Conservation (phyloP, 2,113 vertebrate species). For the Meleagris gallopavo region DNA sequence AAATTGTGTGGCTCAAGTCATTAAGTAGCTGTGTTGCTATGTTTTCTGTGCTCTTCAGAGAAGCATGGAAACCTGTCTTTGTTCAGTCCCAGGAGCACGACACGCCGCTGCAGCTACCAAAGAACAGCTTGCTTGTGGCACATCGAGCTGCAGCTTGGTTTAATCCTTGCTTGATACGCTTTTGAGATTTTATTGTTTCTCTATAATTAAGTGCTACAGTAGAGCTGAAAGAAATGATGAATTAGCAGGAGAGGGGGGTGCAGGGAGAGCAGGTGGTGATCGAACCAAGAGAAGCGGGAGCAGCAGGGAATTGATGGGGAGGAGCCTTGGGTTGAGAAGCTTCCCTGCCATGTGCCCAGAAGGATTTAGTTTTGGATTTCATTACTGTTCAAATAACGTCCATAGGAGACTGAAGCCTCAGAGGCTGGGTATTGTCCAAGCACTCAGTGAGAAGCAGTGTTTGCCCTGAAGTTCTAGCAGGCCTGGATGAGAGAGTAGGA, state of each 20-base stretch:
- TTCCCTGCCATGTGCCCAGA: conserved; percentile 13
- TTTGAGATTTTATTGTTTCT: conserved; percentile 68
- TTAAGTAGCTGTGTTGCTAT: background rate
- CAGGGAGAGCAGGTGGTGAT: conserved; percentile 67
- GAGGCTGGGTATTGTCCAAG: background rate
- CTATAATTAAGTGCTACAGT: conserved; percentile 64
- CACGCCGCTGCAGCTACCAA: background rate
- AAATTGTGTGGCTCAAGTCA: background rate
- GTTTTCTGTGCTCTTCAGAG: background rate
- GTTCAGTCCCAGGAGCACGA: background rate
- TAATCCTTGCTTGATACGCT: conserved; percentile 53
- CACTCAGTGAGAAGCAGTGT: background rate
- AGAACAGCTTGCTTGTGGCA: conserved; percentile 51
- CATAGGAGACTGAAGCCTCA: background rate
- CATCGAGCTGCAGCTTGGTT: conserved; percentile 24
- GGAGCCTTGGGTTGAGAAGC: conserved; percentile 5
- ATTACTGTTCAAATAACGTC: conserved; percentile 25
- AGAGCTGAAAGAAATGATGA: conserved; percentile 61
- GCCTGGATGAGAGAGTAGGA: background rate
- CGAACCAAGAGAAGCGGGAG: conserved; percentile 49
- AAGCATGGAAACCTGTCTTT: background rate
- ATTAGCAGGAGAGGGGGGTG: background rate
- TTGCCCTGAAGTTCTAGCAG: background rate
- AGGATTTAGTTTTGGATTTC: conserved; percentile 58
- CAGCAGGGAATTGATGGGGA: conserved; percentile 66